Evolutionary conservation across 2,797 vertebrate species (phyloP).

Genomic region (Limnodromus scolopaceus): DNA sequence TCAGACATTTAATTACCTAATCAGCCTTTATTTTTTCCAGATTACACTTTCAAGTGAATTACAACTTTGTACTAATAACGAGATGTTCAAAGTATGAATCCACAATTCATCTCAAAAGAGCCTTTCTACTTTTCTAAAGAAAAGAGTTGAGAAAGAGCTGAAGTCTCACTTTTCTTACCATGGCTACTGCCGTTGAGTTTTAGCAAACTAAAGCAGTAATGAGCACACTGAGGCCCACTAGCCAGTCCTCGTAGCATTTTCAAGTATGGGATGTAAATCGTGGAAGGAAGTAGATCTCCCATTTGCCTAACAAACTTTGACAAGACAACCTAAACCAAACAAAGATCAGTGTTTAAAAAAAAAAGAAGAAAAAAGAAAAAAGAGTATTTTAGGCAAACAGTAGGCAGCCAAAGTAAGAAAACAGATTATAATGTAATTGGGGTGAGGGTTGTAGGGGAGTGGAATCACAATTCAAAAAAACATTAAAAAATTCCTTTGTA

Average conservation of each 20-base stretch:
- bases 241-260: slow-evolving; percentile 95
- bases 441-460: accelerated
- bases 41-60: background rate
- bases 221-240: slow-evolving; percentile 93
- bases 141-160: background rate
- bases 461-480: background rate
- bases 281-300: slow-evolving; percentile 95
- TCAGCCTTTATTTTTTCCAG: background rate
- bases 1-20: background rate
- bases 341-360: background rate
- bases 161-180: slow-evolving; percentile 80
- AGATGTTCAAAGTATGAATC: background rate
- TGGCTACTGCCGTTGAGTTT: slow-evolving; percentile 95
- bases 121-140: background rate
- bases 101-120: background rate
- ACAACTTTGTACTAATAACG: background rate
- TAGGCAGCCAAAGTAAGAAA: slow-evolving; percentile 4
- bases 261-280: slow-evolving; percentile 94
- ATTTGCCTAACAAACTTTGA: slow-evolving; percentile 99
- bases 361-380: background rate
- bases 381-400: slow-evolving; percentile 26
- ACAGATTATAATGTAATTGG: background rate
- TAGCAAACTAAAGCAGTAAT: slow-evolving; percentile 97
- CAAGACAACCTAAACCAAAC: slow-evolving; percentile 90
- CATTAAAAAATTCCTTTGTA: background rate